Evolutionary conservation across 2,113 vertebrate genomes (phyloP).

Genomic region (Thryonomys swinderianus): DNA sequence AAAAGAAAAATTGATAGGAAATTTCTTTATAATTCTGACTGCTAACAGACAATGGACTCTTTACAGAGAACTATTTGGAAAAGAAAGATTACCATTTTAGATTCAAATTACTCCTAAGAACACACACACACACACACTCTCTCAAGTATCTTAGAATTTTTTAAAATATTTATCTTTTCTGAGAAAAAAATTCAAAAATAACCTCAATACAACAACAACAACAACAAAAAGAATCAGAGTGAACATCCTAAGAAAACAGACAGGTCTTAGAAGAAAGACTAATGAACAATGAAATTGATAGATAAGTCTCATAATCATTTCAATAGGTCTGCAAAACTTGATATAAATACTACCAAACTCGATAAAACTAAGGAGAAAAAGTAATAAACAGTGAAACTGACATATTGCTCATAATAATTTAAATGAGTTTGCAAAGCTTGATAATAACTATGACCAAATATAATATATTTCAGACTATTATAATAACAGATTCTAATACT

Average conservation of each 20-base stretch:
- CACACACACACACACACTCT: not conserved
- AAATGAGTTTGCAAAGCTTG: not conserved
- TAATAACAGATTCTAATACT: not conserved
- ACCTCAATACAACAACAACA: not conserved
- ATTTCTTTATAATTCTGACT: not conserved
- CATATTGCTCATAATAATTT: not conserved
- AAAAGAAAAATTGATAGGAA: not conserved
- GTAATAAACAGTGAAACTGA: not conserved
- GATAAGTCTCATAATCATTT: not conserved
- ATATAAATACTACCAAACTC: not conserved
- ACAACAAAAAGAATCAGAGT: not conserved
- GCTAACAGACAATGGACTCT: not conserved
- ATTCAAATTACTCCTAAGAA: not conserved
- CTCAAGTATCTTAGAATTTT: not conserved
- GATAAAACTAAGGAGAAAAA: slow-evolving; percentile 13
- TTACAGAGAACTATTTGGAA: not conserved
- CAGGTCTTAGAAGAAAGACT: not conserved
- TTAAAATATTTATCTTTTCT: not conserved
- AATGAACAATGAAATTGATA: not conserved
- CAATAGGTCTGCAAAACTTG: no score
- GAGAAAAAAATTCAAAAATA: not conserved
- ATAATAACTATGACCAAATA: not conserved
- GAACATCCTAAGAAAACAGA: not conserved
- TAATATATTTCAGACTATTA: not conserved
- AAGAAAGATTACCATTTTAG: not conserved